Base-by-base conservation (phyloP, 2,888 invertebrate genomes). In the Gastracanthus pulcherrimus region DNA sequence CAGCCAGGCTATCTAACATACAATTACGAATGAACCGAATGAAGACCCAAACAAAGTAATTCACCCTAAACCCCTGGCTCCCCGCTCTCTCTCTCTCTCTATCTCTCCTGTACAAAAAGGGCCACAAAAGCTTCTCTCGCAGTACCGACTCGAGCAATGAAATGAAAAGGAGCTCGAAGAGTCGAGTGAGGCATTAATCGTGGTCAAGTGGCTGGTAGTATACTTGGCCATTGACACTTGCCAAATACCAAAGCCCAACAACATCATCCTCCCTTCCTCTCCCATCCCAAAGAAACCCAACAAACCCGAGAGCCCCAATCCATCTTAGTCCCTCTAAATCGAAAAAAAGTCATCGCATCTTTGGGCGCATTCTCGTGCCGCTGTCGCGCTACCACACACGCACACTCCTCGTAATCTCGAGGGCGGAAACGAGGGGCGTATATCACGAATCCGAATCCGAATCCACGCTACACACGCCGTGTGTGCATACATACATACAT, bases 391-490 rank as follows among this genome's bases (percentile, higher is more conserved):
- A 11, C 13, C 23, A 34, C 13, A 6, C 36, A n/a, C 19, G 64
- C 34, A 36, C 31, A 34, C 45, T 69, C 29, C 23, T 60, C 36
- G 55, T 55, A 75, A 80, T 81, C 76, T 81, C 48, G 71, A 69
- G 84, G 82, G 83, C 86, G 86, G 87, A 88, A 86, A 84, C 84
- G 85, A 87, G 87, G 87, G 87, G 87, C 87, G 87, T 88, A 86
- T 85, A 82, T 86, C 83, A 29, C n/a, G n/a, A n/a, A n/a, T n/a
- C n/a, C n/a, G n/a, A n/a, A n/a, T n/a, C n/a, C n/a, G n/a, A n/a
- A 62, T 3, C 7, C 6, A 16, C 48, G n/a, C 36, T 19, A 11
- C 3, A n/a, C 29, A 66, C 38, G 77, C 23, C 55, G 55, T 55
- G 23, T 23, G 23, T 7, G 51, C n/a, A n/a, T n/a, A n/a, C n/a